Percentiles rank a stretch among this genome's conserved stretches.
Evolutionary conservation across 1,140 invertebrate species (phyloP).

Genomic region (Acromyrmex heyeri): DNA sequence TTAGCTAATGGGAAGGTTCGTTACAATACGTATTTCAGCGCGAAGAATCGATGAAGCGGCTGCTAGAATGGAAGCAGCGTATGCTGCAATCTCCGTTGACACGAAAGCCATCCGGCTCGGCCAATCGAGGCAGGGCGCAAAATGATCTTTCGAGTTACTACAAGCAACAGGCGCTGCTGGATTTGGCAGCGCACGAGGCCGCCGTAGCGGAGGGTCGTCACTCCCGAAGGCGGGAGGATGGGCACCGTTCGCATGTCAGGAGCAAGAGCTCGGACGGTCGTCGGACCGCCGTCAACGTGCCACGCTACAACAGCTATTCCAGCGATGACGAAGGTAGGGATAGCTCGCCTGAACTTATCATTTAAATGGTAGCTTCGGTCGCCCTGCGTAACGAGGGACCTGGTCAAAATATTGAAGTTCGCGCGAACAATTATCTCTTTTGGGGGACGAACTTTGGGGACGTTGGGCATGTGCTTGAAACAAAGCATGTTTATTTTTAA

Average conservation of each 20-base stretch:
- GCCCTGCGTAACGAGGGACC: conserved; percentile 60
- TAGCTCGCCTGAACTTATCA: conserved; percentile 84
- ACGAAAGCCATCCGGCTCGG: conserved; percentile 89
- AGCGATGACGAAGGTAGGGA: conserved; percentile 95
- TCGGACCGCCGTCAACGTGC: conserved; percentile 85
- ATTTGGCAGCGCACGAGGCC: conserved; percentile 81
- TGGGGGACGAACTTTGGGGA: neutral
- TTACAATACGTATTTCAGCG: conserved; percentile 85
- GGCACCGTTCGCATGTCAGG: conserved; percentile 82
- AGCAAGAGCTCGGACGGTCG: conserved; percentile 86
- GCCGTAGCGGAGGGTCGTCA: conserved; percentile 77
- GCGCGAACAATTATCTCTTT: conserved; percentile 13
- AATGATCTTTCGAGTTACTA: conserved; percentile 86
- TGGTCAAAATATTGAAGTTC: neutral
- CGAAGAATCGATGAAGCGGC: conserved; percentile 96
- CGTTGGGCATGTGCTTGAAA: neutral
- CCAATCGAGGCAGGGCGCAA: conserved; percentile 83
- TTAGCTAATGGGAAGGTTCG: neutral
- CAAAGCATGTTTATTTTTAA: neutral
- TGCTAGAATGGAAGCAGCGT: conserved; percentile 96
- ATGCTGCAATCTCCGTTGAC: conserved; percentile 96
- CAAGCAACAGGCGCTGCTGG: conserved; percentile 84
- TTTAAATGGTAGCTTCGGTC: conserved; percentile 78
- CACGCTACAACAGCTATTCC: conserved; percentile 93
- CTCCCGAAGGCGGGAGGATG: conserved; percentile 81